Evolutionary conservation across 2,113 vertebrate species (phyloP).

Genomic region (Salvelinus fontinalis): DNA sequence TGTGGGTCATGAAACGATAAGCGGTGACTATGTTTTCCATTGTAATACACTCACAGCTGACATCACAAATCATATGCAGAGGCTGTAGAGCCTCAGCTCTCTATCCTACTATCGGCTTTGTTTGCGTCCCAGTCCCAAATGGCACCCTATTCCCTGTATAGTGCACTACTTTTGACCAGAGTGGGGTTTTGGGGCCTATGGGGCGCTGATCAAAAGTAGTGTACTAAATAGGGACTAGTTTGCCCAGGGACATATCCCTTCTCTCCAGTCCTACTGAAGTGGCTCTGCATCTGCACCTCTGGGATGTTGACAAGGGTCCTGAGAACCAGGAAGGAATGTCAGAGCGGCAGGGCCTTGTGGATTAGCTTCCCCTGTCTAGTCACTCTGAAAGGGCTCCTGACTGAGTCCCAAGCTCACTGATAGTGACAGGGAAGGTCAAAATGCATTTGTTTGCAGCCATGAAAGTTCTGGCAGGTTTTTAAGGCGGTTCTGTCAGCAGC

Average conservation of each 20-base stretch:
- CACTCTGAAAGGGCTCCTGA: slow-evolving; percentile 7
- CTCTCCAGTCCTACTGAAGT: slow-evolving; percentile 32
- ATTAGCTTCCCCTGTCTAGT: slow-evolving; percentile 14
- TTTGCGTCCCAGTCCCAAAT: no score
- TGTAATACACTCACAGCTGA: slow-evolving; percentile 8
- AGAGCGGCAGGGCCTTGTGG: slow-evolving; percentile 12
- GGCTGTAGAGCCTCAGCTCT: background rate
- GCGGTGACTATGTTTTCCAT: slow-evolving; percentile 39
- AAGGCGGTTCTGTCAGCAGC: slow-evolving; percentile 29
- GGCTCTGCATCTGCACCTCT: slow-evolving; percentile 32
- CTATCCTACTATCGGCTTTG: background rate
- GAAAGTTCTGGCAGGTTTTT: slow-evolving; percentile 17
- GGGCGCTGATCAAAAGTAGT: no score
- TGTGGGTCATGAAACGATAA: slow-evolving; percentile 33
- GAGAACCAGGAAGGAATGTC: slow-evolving; percentile 31
- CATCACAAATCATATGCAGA: slow-evolving; percentile 17
- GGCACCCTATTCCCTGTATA: no score
- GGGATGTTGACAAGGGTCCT: slow-evolving; percentile 30
- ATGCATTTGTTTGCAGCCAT: slow-evolving; percentile 13
- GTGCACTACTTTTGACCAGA: no score
- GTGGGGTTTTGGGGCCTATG: no score
- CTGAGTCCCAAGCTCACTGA: background rate
- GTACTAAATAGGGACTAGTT: no score
- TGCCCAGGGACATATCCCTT: no score
- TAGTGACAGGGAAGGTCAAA: slow-evolving; percentile 14